Percentiles rank a stretch among this genome's conserved stretches.
phyloP scores from a whole-genome alignment of 1,140 invertebrate genomes.

The Nebria ingens region DNA sequence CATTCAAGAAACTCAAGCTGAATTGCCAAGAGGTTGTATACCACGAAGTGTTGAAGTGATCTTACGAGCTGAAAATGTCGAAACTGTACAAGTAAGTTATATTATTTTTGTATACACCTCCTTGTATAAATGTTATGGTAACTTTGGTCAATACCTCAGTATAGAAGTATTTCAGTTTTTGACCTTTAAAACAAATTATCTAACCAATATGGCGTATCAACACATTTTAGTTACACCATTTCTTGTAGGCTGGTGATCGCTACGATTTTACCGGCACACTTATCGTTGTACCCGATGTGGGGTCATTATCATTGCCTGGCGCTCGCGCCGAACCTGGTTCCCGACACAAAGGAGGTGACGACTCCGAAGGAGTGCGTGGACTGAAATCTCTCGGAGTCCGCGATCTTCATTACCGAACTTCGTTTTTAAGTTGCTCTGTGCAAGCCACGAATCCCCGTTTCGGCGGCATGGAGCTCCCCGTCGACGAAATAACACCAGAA shows the following conservation, averaged over 20 bases:
- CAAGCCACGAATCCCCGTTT: slow-evolving; percentile 75
- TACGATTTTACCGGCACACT: slow-evolving; percentile 96
- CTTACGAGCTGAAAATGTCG: slow-evolving; percentile 91
- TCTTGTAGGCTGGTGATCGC: slow-evolving; percentile 50
- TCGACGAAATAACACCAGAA: slow-evolving; percentile 81
- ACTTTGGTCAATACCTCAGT: no score
- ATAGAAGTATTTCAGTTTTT: neutral
- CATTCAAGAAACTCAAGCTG: slow-evolving; percentile 97
- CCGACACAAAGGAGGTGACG: slow-evolving; percentile 59
- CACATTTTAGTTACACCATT: no score
- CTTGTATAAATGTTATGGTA: slow-evolving; percentile 1
- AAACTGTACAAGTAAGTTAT: slow-evolving; percentile 84
- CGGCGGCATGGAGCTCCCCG: slow-evolving; percentile 61
- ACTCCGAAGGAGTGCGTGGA: slow-evolving; percentile 77
- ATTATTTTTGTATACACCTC: slow-evolving; percentile 12
- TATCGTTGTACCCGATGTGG: slow-evolving; percentile 96
- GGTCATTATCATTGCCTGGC: slow-evolving; percentile 73
- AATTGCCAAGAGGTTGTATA: slow-evolving; percentile 92
- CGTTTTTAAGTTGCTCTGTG: slow-evolving; percentile 91
- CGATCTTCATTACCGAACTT: slow-evolving; percentile 90
- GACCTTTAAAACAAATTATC: neutral
- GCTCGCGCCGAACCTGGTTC: slow-evolving; percentile 73
- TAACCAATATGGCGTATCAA: neutral
- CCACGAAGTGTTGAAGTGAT: slow-evolving; percentile 94
- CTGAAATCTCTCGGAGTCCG: slow-evolving; percentile 87